phyloP scores from a whole-genome alignment of 2,888 invertebrate species.

The Priocnemis perturbator region DNA sequence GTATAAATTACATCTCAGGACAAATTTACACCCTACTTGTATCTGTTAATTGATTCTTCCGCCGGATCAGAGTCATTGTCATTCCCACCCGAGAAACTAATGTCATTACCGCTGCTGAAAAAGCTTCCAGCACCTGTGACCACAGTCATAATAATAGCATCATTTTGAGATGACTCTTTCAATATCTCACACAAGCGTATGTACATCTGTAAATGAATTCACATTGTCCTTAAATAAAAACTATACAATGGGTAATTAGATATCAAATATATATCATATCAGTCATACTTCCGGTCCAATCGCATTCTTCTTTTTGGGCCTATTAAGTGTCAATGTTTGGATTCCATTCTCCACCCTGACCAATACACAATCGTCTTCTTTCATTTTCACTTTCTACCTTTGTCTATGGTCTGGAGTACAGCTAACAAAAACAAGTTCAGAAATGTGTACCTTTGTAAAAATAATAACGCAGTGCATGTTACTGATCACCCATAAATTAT shows the following conservation, averaged over 20 bases:
- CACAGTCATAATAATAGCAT: constrained; percentile 82
- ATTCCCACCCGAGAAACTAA: constrained; percentile 56
- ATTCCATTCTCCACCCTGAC: constrained; percentile 74
- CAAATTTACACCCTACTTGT: constrained; percentile 37
- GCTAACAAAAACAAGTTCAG: too few relatives aligned
- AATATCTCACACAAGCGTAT: constrained; percentile 80
- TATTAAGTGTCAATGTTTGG: constrained; percentile 82
- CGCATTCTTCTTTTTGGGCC: constrained; percentile 89
- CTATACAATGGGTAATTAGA: not conserved
- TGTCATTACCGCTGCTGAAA: constrained; percentile 91
- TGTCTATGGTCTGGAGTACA: too few relatives aligned
- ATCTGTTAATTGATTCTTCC: not conserved
- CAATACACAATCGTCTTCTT: not conserved
- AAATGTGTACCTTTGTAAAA: too few relatives aligned
- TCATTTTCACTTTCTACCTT: not conserved
- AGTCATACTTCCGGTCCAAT: constrained; percentile 76
- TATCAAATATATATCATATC: not conserved
- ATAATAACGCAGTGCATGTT: too few relatives aligned
- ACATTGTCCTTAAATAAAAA: constrained; percentile 21
- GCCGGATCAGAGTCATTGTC: too few relatives aligned
- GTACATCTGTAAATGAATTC: constrained; percentile 79
- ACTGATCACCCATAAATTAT: too few relatives aligned
- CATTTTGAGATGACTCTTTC: constrained; percentile 82
- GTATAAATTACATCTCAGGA: not conserved
- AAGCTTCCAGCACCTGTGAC: constrained; percentile 89